These are phyloP conservation scores for Ciconia nigra DNA, from an alignment of 2,797 vertebrate species.

Conservation along the genomic window DNA sequence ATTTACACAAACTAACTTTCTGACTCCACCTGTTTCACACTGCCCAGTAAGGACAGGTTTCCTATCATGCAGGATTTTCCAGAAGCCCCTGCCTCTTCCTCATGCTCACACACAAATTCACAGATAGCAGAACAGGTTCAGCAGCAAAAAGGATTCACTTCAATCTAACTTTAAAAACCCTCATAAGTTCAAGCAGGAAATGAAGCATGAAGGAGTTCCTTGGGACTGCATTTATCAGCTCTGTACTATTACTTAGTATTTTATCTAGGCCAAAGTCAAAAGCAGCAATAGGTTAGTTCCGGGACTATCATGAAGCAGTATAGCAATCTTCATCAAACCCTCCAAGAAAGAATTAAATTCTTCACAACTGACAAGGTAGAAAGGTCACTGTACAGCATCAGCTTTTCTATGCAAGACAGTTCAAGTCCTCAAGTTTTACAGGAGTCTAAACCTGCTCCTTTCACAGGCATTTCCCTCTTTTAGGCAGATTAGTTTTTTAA, in stretches of 20 bases:
- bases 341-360: background rate
- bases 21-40: background rate
- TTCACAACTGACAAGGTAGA: background rate
- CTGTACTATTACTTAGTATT: background rate
- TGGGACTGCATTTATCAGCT: background rate
- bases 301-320: background rate
- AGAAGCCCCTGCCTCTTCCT: background rate
- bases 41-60: background rate
- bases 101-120: background rate
- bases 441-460: background rate
- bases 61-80: background rate
- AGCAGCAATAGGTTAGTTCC: background rate
- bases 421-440: background rate
- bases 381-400: background rate
- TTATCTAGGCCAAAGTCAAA: background rate
- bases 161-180: background rate
- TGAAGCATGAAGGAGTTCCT: background rate
- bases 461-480: background rate
- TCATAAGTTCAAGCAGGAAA: background rate
- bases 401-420: background rate
- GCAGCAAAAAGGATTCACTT: background rate
- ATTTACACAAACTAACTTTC: background rate
- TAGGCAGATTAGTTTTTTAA: background rate
- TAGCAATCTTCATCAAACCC: background rate
- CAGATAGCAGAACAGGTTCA: background rate